Percentiles rank a stretch among this genome's conserved stretches.
These are phyloP conservation scores for Cyanistes caeruleus DNA, from an alignment of 2,113 vertebrate species.

Conservation along the genomic window DNA sequence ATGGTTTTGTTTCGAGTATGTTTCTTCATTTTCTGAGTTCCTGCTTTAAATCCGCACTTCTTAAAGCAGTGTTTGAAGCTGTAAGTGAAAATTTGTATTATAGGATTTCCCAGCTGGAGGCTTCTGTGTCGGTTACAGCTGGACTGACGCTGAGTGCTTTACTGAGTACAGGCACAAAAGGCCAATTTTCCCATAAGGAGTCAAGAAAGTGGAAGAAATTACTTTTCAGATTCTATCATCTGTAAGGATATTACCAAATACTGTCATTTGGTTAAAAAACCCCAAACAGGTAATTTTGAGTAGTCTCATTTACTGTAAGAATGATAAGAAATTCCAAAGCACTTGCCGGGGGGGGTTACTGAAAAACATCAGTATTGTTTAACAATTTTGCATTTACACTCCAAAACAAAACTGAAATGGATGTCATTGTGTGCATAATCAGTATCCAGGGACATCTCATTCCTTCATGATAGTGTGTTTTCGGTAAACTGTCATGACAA, in stretches of 20 bases:
- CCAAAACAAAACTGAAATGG: constrained; percentile 8
- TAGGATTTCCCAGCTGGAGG: constrained; percentile 23
- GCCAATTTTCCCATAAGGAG: constrained; percentile 1
- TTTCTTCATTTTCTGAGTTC: neutral
- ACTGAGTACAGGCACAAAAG: neutral
- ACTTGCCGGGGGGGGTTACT: neutral
- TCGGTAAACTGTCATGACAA: neutral
- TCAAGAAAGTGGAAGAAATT: constrained; percentile 3
- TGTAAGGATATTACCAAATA: neutral
- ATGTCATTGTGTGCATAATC: neutral
- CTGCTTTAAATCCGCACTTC: neutral
- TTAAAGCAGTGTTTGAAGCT: neutral
- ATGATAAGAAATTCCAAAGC: neutral
- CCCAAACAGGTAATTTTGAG: neutral
- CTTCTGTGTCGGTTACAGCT: constrained; percentile 21
- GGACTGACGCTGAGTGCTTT: neutral
- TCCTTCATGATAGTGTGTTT: constrained; percentile 8
- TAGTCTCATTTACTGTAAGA: neutral
- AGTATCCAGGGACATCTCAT: neutral
- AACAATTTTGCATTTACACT: constrained; percentile 29
- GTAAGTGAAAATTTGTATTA: neutral
- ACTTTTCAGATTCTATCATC: constrained; percentile 21
- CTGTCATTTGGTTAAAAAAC: neutral
- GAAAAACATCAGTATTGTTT: neutral
- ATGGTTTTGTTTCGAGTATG: neutral